Evolutionary conservation across 2,888 invertebrate species (phyloP).

Genomic region (Psylliodes chrysocephalus): DNA sequence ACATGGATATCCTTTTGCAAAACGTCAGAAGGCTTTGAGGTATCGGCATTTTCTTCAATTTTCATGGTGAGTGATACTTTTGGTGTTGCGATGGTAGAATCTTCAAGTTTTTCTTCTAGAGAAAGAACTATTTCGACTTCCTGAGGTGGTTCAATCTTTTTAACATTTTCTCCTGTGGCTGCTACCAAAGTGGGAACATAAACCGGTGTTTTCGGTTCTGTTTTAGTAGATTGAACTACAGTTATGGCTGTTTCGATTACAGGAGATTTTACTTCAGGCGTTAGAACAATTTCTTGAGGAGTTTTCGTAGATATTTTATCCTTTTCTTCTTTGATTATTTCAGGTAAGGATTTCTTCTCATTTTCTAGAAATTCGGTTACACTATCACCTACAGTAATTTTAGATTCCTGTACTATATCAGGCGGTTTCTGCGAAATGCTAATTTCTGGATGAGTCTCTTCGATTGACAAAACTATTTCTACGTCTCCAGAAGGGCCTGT

Average conservation of each 20-base stretch:
- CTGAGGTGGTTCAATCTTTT: conserved; percentile 43
- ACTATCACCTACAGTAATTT: background rate
- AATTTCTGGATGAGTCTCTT: conserved; percentile 38
- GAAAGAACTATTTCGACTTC: conserved; percentile 59
- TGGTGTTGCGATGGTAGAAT: conserved; percentile 58
- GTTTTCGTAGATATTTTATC: background rate
- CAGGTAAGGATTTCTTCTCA: conserved; percentile 41
- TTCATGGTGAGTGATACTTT: conserved; percentile 56
- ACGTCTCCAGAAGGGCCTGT: conserved; percentile 58
- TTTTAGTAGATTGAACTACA: background rate
- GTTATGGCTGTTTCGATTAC: background rate
- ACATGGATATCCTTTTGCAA: conserved; percentile 58
- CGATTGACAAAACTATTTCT: conserved; percentile 55
- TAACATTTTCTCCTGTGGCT: background rate
- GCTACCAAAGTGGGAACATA: background rate
- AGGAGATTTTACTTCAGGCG: background rate
- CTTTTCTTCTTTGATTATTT: no score
- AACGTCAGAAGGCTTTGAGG: conserved; percentile 51
- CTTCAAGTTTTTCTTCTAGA: conserved; percentile 63
- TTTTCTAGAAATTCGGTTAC: conserved; percentile 42
- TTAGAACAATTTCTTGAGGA: background rate
- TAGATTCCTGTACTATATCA: conserved; percentile 2
- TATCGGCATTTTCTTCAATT: conserved; percentile 53
- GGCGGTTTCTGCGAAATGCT: conserved; percentile 1
- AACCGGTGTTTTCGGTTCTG: conserved; percentile 1